These are phyloP conservation scores for Hetaerina titia DNA, from an alignment of 2,888 invertebrate species.

Conservation along the genomic window DNA sequence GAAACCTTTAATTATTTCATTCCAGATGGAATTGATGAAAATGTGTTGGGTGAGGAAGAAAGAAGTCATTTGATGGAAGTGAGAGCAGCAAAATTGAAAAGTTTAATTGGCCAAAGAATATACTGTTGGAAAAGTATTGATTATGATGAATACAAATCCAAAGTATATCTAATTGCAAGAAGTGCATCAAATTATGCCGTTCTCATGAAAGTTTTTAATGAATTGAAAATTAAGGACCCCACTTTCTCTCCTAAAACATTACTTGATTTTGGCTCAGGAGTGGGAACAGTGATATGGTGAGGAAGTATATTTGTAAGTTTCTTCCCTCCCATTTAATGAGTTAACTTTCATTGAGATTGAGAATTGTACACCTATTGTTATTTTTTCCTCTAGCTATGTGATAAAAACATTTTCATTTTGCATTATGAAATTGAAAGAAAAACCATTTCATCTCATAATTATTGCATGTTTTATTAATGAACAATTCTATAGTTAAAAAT, in stretches of 20 bases:
- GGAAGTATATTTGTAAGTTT: constrained; percentile 58
- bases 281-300: constrained; percentile 91
- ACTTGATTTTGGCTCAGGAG: constrained; percentile 95
- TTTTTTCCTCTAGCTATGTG: too few species aligned
- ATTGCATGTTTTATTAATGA: too few species aligned
- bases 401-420: too few species aligned
- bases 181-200: constrained; percentile 88
- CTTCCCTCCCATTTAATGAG: neutral
- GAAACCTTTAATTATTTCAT: constrained; percentile 62
- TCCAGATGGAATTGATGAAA: constrained; percentile 71
- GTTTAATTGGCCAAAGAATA: constrained; percentile 81
- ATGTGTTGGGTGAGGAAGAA: constrained; percentile 71
- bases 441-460: too few species aligned
- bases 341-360: too few species aligned
- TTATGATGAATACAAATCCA: constrained; percentile 83
- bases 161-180: constrained; percentile 86
- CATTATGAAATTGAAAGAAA: too few species aligned
- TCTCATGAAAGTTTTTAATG: constrained; percentile 84
- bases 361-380: too few species aligned
- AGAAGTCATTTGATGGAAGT: constrained; percentile 76
- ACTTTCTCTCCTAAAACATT: constrained; percentile 87
- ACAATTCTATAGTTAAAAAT: too few species aligned
- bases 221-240: constrained; percentile 83
- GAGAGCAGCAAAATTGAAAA: constrained; percentile 80
- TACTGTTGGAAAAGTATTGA: constrained; percentile 88